phyloP scores from a whole-genome alignment of 2,797 vertebrate species.

The Pampus argenteus region DNA sequence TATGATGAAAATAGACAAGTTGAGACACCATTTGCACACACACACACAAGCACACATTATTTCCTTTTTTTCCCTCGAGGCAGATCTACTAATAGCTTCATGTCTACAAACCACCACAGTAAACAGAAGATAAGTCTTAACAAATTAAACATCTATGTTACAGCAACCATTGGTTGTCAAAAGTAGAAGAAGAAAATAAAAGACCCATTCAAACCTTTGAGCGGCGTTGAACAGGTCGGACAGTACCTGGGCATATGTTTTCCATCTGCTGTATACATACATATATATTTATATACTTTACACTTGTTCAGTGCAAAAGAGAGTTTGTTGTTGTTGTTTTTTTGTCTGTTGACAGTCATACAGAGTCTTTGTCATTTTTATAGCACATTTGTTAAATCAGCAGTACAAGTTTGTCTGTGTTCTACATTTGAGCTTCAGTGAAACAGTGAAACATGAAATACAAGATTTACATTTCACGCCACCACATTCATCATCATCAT shows the following conservation, averaged over 20 bases:
- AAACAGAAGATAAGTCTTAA: constrained; percentile 78
- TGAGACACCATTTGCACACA: constrained; percentile 84
- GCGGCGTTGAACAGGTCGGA: constrained; percentile 71
- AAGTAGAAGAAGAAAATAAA: constrained; percentile 12
- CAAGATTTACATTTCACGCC: constrained; percentile 91
- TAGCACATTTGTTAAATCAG: constrained; percentile 92
- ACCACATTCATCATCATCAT: constrained; percentile 64
- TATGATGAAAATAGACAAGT: constrained; percentile 54
- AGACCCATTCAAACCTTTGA: constrained; percentile 78
- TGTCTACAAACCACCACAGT: constrained; percentile 93
- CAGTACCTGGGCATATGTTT: constrained; percentile 71
- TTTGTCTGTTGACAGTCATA: constrained; percentile 75
- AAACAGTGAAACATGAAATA: constrained; percentile 91
- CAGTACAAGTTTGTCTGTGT: constrained; percentile 87
- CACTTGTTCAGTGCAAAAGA: constrained; percentile 81
- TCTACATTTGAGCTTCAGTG: constrained; percentile 92
- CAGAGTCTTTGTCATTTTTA: constrained; percentile 46
- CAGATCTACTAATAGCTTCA: constrained; percentile 86
- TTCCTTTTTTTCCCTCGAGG: constrained; percentile 65
- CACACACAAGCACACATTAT: constrained; percentile 80
- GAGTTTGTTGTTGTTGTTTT: constrained; percentile 33
- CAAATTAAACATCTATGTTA: constrained; percentile 90
- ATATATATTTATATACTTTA: constrained; percentile 68
- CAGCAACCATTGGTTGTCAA: constrained; percentile 86
- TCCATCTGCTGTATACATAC: constrained; percentile 8